Conservation (phyloP, 35 echinoderm and acorn worm genomes). For the Amphiura filiformis region DNA sequence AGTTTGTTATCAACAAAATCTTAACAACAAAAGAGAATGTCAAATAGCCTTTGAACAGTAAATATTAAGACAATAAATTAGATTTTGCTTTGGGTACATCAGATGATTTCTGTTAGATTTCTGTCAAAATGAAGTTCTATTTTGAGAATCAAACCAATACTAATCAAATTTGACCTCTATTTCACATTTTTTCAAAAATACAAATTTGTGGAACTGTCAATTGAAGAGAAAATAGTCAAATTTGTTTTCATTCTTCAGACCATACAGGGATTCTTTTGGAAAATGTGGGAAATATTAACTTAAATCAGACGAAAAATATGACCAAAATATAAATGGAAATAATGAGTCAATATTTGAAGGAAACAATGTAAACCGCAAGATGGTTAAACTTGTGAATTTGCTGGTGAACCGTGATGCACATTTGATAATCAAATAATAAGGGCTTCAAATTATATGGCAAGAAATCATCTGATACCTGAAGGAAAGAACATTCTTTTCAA, state of each 20-base stretch:
- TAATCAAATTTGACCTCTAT: not conserved
- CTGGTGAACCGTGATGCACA: too few relatives aligned
- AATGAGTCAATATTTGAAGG: not conserved
- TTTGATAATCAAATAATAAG: too few relatives aligned
- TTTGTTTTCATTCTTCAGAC: too few relatives aligned
- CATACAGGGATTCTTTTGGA: too few relatives aligned
- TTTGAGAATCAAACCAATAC: not conserved
- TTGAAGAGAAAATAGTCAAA: too few relatives aligned
- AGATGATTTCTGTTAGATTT: not conserved
- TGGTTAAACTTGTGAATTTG: too few relatives aligned
- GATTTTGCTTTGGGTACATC: not conserved
- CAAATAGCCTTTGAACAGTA: not conserved
- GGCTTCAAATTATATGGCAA: too few relatives aligned
- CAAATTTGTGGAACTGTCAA: not conserved
- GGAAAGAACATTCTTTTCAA: not conserved
- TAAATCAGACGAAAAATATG: too few relatives aligned
- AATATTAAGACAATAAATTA: not conserved
- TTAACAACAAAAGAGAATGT: not conserved
- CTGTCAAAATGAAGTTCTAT: not conserved
- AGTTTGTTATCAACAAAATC: not conserved
- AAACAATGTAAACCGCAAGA: too few relatives aligned
- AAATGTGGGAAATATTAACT: too few relatives aligned
- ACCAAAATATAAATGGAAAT: too few relatives aligned
- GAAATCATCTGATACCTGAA: not conserved
- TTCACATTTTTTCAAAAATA: not conserved